A percentile compares a stretch with the other conserved stretches of the same genome.
These are phyloP conservation scores for Diphyllodes magnificus DNA, from an alignment of 2,113 vertebrate species.

Conservation along the genomic window DNA sequence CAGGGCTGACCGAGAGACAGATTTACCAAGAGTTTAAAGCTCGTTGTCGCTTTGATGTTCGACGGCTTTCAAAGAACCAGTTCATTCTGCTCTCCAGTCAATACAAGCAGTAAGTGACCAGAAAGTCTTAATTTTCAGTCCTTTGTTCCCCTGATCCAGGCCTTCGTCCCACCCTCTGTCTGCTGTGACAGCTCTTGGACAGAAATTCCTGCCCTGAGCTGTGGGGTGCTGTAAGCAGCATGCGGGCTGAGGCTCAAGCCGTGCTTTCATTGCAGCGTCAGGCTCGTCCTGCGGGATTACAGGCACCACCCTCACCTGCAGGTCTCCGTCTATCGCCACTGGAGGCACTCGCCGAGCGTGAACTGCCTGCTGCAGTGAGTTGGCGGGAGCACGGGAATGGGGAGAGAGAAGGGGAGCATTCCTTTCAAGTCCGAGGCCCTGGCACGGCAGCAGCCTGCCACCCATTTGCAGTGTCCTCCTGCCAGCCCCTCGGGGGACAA, in stretches of 20 bases:
- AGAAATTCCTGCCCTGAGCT: not conserved
- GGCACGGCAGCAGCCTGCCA: not conserved
- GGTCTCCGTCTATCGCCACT: constrained; percentile 62
- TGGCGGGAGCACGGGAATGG: accelerated
- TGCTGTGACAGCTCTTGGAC: not conserved
- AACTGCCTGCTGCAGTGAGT: constrained; percentile 71
- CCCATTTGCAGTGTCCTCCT: not conserved
- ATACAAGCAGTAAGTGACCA: constrained; percentile 67
- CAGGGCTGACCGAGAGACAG: constrained; percentile 53
- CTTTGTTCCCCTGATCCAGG: not conserved
- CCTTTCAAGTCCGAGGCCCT: not conserved
- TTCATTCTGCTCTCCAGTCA: constrained; percentile 71
- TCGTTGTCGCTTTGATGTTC: constrained; percentile 69
- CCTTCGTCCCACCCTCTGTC: not conserved
- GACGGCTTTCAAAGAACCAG: constrained; percentile 48
- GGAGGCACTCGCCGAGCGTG: constrained; percentile 67
- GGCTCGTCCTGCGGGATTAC: constrained; percentile 45
- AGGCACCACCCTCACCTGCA: constrained; percentile 55
- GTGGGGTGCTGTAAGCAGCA: not conserved
- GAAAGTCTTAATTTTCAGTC: not conserved
- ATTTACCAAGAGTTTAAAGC: constrained; percentile 67
- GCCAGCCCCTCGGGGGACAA: not conserved
- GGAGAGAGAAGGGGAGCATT: no score
- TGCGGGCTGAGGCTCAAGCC: not conserved
- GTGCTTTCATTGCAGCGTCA: constrained; percentile 19